Percentiles rank a stretch among this genome's conserved stretches.
Conservation (phyloP, 1,140 invertebrate species). For the Leptestheria dahalacensis region DNA sequence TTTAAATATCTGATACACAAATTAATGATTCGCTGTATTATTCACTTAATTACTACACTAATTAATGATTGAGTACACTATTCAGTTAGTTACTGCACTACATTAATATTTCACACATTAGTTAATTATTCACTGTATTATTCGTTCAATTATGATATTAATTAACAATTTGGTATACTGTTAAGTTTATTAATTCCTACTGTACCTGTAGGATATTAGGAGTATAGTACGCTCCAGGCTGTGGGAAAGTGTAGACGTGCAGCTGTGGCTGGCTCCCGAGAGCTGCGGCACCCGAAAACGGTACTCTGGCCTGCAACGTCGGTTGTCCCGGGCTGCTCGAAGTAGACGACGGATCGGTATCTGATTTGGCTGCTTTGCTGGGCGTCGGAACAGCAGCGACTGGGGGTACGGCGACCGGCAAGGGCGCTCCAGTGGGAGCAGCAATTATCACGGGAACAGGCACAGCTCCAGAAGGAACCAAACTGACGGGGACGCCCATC, state of each 20-base stretch:
- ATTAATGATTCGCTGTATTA: too few relatives aligned
- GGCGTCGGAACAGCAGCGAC: constrained; percentile 22
- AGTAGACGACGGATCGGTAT: neutral
- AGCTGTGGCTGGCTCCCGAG: constrained; percentile 13
- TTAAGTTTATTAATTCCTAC: neutral
- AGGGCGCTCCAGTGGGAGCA: constrained; percentile 15
- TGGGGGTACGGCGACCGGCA: constrained; percentile 19
- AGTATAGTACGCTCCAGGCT: constrained; percentile 38
- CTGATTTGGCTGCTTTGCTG: neutral
- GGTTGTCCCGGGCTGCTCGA: neutral
- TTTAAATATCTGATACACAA: too few relatives aligned
- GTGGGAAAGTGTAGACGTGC: constrained; percentile 22
- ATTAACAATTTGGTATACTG: too few relatives aligned
- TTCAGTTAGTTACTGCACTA: too few relatives aligned
- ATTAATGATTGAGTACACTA: too few relatives aligned
- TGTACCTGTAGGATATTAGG: constrained; percentile 29
- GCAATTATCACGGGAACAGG: constrained; percentile 21
- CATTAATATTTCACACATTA: too few relatives aligned
- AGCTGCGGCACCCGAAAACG: constrained; percentile 2
- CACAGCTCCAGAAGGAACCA: constrained; percentile 17
- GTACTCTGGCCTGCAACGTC: constrained; percentile 8
- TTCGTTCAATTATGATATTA: too few relatives aligned
- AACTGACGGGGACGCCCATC: constrained; percentile 22
- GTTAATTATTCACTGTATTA: too few relatives aligned
- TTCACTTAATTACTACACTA: too few relatives aligned